phyloP scores from a whole-genome alignment of 2,113 vertebrate species.

The zebrafish (Danio rerio) region DNA sequence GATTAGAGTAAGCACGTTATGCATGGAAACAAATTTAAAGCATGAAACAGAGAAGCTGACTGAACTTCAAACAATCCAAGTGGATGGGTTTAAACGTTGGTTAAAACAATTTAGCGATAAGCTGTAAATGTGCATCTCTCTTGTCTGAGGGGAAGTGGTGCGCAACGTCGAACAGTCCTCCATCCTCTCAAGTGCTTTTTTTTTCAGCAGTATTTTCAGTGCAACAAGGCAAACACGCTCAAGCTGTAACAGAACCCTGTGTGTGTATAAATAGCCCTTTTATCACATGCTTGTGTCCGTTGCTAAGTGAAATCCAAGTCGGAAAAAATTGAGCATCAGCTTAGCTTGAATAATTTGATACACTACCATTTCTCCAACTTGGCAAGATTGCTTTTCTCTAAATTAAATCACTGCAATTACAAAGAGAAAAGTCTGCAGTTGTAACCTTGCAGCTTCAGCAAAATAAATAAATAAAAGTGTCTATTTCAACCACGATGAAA shows the following conservation, averaged over 20 bases:
- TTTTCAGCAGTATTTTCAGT: slow-evolving; percentile 48
- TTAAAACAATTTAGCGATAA: slow-evolving; percentile 31
- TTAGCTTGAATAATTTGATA: slow-evolving; percentile 56
- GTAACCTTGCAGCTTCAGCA: slow-evolving; percentile 55
- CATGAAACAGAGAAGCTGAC: slow-evolving; percentile 31
- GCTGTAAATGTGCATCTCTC: slow-evolving; percentile 14
- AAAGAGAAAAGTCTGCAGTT: slow-evolving; percentile 45
- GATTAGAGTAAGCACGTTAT: not conserved
- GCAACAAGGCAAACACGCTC: slow-evolving; percentile 45
- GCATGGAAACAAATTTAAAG: not conserved
- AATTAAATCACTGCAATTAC: slow-evolving; percentile 60
- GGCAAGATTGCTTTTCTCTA: slow-evolving; percentile 56
- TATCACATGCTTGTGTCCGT: slow-evolving; percentile 45
- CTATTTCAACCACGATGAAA: slow-evolving; percentile 16
- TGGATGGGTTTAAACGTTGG: slow-evolving; percentile 8
- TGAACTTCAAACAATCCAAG: slow-evolving; percentile 4
- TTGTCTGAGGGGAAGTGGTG: slow-evolving; percentile 36
- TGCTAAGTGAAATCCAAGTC: slow-evolving; percentile 56
- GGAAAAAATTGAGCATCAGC: slow-evolving; percentile 43
- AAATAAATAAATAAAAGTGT: slow-evolving; percentile 40
- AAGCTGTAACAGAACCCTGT: slow-evolving; percentile 46
- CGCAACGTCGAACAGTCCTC: slow-evolving; percentile 28
- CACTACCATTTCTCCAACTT: slow-evolving; percentile 43
- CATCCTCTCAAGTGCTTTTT: slow-evolving; percentile 43
- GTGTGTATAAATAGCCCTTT: slow-evolving; percentile 58